Percentiles rank a stretch among this genome's conserved stretches.
These are phyloP conservation scores for Drosophila borborema DNA, from an alignment of 2,888 invertebrate genomes.

Conservation along the genomic window DNA sequence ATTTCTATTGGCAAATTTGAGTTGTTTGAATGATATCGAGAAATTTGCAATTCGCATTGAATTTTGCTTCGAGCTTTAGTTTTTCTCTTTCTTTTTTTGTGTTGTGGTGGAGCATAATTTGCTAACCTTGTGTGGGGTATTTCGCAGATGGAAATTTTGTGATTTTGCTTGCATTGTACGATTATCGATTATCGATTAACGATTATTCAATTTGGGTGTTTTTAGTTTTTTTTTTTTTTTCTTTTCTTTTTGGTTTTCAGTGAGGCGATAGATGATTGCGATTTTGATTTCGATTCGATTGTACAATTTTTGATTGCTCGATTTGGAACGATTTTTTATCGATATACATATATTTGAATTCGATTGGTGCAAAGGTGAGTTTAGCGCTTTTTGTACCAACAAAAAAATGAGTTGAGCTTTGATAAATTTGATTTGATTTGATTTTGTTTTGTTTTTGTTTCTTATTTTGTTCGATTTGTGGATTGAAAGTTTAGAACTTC, in stretches of 20 bases:
- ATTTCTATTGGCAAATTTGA: slow-evolving; percentile 65
- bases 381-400: slow-evolving; percentile 44
- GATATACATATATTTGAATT: not conserved
- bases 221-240: slow-evolving; percentile 23
- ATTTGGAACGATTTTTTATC: not conserved
- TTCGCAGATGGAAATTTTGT: slow-evolving; percentile 79
- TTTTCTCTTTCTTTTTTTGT: slow-evolving; percentile 5
- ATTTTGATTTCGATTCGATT: slow-evolving; percentile 37
- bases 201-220: slow-evolving; percentile 34
- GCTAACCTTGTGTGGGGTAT: slow-evolving; percentile 76
- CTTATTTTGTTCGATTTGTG: slow-evolving; percentile 8
- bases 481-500: slow-evolving; percentile 75
- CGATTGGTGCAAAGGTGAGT: slow-evolving; percentile 49
- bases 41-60: slow-evolving; percentile 17
- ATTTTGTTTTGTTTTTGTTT: slow-evolving; percentile 9
- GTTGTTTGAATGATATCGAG: slow-evolving; percentile 3
- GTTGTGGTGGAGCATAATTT: slow-evolving; percentile 38
- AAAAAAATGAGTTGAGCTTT: slow-evolving; percentile 48
- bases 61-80: slow-evolving; percentile 9
- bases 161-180: slow-evolving; percentile 75
- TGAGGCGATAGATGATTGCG: slow-evolving; percentile 57
- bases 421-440: slow-evolving; percentile 31
- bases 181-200: slow-evolving; percentile 22
- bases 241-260: slow-evolving; percentile 14
- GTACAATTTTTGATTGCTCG: slow-evolving; percentile 30